These are phyloP conservation scores for Deilephila elpenor DNA, from an alignment of 2,888 invertebrate genomes.

Conservation along the genomic window DNA sequence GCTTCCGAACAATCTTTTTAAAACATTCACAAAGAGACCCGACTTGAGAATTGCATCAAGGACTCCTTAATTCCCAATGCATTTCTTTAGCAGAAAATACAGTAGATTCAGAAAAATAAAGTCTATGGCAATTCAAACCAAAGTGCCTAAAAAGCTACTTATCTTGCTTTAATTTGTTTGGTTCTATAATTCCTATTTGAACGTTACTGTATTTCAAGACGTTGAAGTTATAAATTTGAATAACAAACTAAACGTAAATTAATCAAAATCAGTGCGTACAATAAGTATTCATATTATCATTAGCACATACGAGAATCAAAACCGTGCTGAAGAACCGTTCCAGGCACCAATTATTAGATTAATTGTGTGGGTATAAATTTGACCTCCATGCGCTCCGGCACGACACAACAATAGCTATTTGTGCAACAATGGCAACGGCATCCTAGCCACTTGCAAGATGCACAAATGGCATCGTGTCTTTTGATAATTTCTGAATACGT, in stretches of 20 bases:
- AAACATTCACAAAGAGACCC: no score
- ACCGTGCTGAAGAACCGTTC: slow-evolving; percentile 42
- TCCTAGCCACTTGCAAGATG: slow-evolving; percentile 56
- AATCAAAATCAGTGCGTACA: not conserved
- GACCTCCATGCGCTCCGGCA: slow-evolving; percentile 67
- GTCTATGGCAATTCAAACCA: not conserved
- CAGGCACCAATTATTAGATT: slow-evolving; percentile 64
- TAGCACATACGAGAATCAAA: slow-evolving; percentile 13
- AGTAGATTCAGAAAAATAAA: not conserved
- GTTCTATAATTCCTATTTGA: not conserved
- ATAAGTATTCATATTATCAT: not conserved
- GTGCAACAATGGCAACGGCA: slow-evolving; percentile 68
- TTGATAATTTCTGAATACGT: slow-evolving; percentile 39
- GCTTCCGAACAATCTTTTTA: no score
- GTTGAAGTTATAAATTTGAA: not conserved
- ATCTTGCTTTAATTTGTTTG: not conserved
- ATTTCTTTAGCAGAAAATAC: not conserved
- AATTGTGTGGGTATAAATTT: slow-evolving; percentile 66
- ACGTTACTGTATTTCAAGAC: no score
- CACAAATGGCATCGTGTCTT: slow-evolving; percentile 39
- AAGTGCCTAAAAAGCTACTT: not conserved
- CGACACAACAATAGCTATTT: slow-evolving; percentile 66
- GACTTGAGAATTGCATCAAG: no score
- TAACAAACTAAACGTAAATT: not conserved
- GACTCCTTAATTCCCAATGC: no score